phyloP scores from a whole-genome alignment of 2,797 vertebrate genomes.

The Pseudochirops corinnae region DNA sequence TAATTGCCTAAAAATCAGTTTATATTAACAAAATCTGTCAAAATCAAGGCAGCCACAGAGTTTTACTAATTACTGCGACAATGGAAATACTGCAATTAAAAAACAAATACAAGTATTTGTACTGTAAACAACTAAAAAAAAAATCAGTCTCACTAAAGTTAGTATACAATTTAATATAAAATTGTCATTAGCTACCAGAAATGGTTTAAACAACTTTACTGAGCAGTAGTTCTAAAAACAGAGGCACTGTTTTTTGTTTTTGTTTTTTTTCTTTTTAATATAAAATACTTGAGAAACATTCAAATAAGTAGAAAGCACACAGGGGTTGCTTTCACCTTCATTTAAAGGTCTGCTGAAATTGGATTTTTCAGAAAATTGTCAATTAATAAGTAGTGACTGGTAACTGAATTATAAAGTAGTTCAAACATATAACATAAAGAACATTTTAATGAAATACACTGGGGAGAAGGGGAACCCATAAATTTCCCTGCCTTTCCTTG shows the following conservation, averaged over 20 bases:
- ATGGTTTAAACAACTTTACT: slow-evolving; percentile 91
- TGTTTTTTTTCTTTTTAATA: slow-evolving; percentile 84
- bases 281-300: slow-evolving; percentile 93
- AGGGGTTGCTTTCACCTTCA: slow-evolving; percentile 87
- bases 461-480: slow-evolving; percentile 85
- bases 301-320: slow-evolving; percentile 91
- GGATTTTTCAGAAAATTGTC: slow-evolving; percentile 85
- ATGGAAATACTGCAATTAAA: slow-evolving; percentile 91
- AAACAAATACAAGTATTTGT: slow-evolving; percentile 90
- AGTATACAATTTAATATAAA: slow-evolving; percentile 93
- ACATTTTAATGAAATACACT: slow-evolving; percentile 83
- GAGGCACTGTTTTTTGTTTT: slow-evolving; percentile 91
- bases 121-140: slow-evolving; percentile 90
- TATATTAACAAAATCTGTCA: slow-evolving; percentile 90
- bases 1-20: slow-evolving; percentile 92
- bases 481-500: slow-evolving; percentile 89
- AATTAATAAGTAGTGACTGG: slow-evolving; percentile 86
- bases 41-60: slow-evolving; percentile 91
- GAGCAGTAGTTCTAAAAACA: slow-evolving; percentile 93
- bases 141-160: slow-evolving; percentile 88
- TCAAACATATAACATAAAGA: slow-evolving; percentile 86
- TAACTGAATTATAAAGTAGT: slow-evolving; percentile 87
- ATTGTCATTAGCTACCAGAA: slow-evolving; percentile 93
- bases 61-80: slow-evolving; percentile 91
- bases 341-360: slow-evolving; percentile 87